These are phyloP conservation scores for Ornithorhynchus anatinus DNA, from an alignment of 2,113 vertebrate species.

Conservation along the genomic window DNA sequence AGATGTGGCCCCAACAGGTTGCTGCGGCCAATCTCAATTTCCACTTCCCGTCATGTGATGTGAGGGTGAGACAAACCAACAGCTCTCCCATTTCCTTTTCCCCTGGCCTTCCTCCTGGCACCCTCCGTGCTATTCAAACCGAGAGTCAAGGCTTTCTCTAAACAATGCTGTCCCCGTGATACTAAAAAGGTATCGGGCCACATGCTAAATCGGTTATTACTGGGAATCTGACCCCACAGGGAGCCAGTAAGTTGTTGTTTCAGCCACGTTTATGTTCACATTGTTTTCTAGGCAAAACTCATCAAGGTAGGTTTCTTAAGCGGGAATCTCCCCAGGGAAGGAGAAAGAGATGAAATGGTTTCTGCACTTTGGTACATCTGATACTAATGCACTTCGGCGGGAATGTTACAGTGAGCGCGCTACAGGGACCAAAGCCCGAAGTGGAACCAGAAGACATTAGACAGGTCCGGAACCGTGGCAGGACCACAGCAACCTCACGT, in stretches of 20 bases:
- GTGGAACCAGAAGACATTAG: slow-evolving; percentile 17
- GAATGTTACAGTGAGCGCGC: slow-evolving; percentile 13
- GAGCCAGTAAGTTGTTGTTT: slow-evolving; percentile 58
- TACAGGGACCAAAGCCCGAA: slow-evolving; percentile 22
- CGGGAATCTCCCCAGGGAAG: slow-evolving; percentile 32
- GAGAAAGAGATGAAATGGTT: slow-evolving; percentile 32
- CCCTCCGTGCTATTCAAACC: slow-evolving; percentile 70
- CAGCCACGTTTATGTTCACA: slow-evolving; percentile 54
- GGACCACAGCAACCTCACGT: slow-evolving; percentile 10
- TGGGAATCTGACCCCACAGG: slow-evolving; percentile 74
- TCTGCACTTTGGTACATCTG: slow-evolving; percentile 19
- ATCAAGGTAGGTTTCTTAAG: slow-evolving; percentile 47
- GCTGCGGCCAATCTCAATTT: slow-evolving; percentile 54
- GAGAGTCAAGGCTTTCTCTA: slow-evolving; percentile 73
- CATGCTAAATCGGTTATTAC: slow-evolving; percentile 84
- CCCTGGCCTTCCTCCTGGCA: slow-evolving; percentile 82
- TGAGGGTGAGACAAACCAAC: slow-evolving; percentile 71
- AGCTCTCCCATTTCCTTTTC: slow-evolving; percentile 74
- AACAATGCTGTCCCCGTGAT: slow-evolving; percentile 80
- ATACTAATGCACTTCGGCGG: slow-evolving; percentile 18
- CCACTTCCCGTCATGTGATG: slow-evolving; percentile 79
- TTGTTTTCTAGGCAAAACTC: slow-evolving; percentile 67
- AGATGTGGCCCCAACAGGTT: slow-evolving; percentile 49
- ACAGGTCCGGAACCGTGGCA: slow-evolving; percentile 20
- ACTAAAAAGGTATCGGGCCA: slow-evolving; percentile 66